A percentile compares a stretch with the other conserved stretches of the same genome.
Evolutionary conservation across 2,888 invertebrate species (phyloP).

Genomic region (Aphidoletes aphidimyza): DNA sequence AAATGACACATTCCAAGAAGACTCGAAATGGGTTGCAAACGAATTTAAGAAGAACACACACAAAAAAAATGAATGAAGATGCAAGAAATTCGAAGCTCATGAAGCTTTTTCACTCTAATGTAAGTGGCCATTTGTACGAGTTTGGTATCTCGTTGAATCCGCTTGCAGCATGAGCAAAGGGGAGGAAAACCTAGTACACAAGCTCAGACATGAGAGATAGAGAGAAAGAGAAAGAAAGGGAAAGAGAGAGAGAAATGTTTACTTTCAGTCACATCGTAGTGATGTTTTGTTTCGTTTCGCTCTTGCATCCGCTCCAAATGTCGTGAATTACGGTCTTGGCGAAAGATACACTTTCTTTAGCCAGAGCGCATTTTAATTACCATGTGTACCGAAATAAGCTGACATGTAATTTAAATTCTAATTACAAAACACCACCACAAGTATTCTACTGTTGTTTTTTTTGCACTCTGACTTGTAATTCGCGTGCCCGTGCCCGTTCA

Average conservation of each 20-base stretch:
- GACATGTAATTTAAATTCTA: constrained; percentile 48
- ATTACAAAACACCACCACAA: constrained; percentile 48
- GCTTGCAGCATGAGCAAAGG: no score
- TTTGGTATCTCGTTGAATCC: not conserved
- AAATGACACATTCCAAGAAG: constrained; percentile 23
- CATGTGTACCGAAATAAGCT: constrained; percentile 41
- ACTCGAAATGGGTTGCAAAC: not conserved
- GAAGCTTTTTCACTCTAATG: not conserved
- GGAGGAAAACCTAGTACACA: no score
- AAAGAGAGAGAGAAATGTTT: not conserved
- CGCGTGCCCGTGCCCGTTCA: not conserved
- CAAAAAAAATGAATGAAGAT: not conserved
- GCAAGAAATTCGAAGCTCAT: not conserved
- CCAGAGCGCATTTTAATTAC: constrained; percentile 25
- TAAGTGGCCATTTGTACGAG: constrained; percentile 27
- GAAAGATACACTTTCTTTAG: not conserved
- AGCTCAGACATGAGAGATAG: no score
- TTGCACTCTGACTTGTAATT: not conserved
- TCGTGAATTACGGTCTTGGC: constrained; percentile 21
- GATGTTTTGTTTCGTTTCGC: not conserved
- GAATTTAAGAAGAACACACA: not conserved
- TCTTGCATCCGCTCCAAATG: constrained; percentile 46
- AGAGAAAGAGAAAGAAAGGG: no score
- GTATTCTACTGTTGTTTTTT: constrained; percentile 15
- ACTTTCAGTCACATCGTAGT: not conserved